phyloP scores from a whole-genome alignment of 2,797 vertebrate genomes.

The Tenualosa ilisha region DNA sequence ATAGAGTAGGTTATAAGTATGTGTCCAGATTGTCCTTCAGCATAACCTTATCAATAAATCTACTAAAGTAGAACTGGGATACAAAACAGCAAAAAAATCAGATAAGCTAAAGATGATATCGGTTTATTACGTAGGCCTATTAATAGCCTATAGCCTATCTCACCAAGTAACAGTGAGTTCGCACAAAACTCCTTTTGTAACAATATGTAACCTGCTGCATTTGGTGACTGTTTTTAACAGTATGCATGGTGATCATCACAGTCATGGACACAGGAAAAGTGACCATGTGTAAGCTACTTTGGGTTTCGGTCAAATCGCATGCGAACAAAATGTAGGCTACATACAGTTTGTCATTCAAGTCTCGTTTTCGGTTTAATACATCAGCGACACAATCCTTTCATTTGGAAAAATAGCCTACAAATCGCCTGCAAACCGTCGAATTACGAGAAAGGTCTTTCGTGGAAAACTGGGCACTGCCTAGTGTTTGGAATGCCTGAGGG shows the following conservation, averaged over 20 bases:
- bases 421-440: not conserved
- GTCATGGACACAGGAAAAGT: not conserved
- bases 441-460: slow-evolving; percentile 10
- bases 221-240: not conserved
- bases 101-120: not conserved
- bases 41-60: not conserved
- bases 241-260: no score
- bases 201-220: not conserved
- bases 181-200: not conserved
- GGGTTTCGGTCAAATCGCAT: not conserved
- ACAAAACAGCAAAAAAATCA: not conserved
- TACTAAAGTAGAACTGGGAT: not conserved
- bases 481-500: slow-evolving; percentile 22
- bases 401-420: not conserved
- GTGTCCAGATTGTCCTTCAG: not conserved
- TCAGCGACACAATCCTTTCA: not conserved
- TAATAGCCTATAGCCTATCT: no score
- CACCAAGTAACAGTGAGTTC: no score
- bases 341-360: not conserved
- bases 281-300: not conserved
- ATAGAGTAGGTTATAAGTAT: not conserved
- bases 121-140: no score
- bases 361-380: not conserved
- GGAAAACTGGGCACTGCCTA: slow-evolving; percentile 20
- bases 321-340: not conserved